Conservation (phyloP, 2,797 vertebrate genomes). For the Poecilia gillii region DNA sequence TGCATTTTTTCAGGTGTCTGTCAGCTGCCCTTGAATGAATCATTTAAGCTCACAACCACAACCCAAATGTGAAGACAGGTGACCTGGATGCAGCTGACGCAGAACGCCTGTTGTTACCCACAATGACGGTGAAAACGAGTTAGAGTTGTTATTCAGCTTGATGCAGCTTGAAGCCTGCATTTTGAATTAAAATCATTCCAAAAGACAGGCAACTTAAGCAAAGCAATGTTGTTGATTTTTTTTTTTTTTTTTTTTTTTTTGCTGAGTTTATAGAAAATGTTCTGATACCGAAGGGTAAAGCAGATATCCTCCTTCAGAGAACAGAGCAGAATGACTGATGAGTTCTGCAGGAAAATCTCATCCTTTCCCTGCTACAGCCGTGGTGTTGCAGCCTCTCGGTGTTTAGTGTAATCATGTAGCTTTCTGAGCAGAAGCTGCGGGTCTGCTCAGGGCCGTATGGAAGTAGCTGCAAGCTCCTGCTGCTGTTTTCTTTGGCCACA, state of each 20-base stretch:
- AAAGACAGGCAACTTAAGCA: background rate
- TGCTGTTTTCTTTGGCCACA: slow-evolving; percentile 32
- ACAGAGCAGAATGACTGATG: background rate
- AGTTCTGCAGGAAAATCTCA: background rate
- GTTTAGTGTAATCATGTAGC: slow-evolving; percentile 46
- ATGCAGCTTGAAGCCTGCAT: background rate
- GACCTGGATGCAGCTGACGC: background rate
- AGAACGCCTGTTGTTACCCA: slow-evolving; percentile 4
- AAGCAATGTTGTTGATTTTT: background rate
- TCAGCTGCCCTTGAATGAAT: slow-evolving; percentile 18
- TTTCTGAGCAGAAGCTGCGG: slow-evolving; percentile 35
- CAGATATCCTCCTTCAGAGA: background rate
- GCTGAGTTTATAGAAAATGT: background rate
- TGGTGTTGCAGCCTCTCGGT: slow-evolving; percentile 30
- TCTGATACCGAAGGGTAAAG: background rate
- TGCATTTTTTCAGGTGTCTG: background rate
- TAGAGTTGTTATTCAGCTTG: background rate
- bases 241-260: background rate
- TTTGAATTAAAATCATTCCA: background rate
- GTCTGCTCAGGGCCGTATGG: slow-evolving; percentile 2
- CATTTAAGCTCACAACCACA: slow-evolving; percentile 17
- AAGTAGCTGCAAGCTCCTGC: slow-evolving; percentile 25
- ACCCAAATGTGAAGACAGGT: background rate
- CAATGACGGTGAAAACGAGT: slow-evolving; percentile 28
- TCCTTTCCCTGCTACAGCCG: background rate